Conservation (phyloP, 2,797 vertebrate species). For the Hipposideros larvatus region DNA sequence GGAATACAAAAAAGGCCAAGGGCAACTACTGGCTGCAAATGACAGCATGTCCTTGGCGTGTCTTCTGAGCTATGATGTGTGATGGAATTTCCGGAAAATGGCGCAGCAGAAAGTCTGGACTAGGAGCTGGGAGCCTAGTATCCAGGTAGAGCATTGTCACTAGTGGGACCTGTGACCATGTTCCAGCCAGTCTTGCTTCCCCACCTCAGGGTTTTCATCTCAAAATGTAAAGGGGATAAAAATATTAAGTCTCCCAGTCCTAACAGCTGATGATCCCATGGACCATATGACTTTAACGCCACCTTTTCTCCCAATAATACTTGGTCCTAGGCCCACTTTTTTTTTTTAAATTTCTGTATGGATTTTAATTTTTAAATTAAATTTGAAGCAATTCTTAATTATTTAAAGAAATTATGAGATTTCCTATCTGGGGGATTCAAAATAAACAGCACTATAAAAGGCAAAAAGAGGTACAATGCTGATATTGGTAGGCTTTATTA, state of each 20-base stretch:
- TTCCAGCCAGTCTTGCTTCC: neutral
- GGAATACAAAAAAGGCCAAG: neutral
- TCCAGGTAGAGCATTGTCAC: neutral
- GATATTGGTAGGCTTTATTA: neutral
- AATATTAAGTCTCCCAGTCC: neutral
- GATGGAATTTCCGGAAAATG: constrained; percentile 10
- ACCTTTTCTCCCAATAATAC: neutral
- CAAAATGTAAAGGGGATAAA: neutral
- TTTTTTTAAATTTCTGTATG: neutral
- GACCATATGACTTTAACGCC: neutral
- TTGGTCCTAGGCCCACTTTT: neutral
- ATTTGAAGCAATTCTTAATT: neutral
- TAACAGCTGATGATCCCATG: neutral
- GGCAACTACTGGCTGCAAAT: neutral
- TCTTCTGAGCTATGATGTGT: neutral
- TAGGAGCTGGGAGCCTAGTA: neutral
- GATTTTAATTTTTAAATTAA: constrained; percentile 40
- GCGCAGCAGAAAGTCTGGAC: neutral
- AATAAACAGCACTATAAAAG: neutral
- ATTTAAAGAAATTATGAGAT: neutral
- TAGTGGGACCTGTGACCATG: neutral
- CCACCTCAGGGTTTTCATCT: neutral
- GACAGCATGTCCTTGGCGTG: neutral
- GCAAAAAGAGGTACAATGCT: neutral
- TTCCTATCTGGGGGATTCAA: neutral